Base-by-base conservation (phyloP, 1,140 invertebrate genomes). In the Philopotamus ludificatus region DNA sequence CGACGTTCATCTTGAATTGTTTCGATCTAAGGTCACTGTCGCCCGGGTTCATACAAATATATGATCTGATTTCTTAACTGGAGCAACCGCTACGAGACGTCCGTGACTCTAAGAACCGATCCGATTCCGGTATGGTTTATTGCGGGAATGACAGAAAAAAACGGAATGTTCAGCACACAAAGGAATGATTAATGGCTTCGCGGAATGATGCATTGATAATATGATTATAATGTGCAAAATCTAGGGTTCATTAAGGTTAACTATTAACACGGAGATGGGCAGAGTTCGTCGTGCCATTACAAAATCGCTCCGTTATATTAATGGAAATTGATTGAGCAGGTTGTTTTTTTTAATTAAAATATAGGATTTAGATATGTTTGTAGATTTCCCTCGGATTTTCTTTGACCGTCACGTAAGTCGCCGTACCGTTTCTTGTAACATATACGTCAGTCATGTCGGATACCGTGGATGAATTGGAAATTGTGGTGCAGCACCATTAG, bases 1-100 rank as follows among this genome's bases (percentile, higher is more conserved):
- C n/a, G n/a, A n/a, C n/a, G n/a, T 34, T 34, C 28, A 12, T 47
- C 44, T 15, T 47, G 8, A 7, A 16, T 16, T 12, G 10, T 47
- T 8, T 47, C 44, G 44, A 15, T 15, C 44, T 16, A 9, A 47
- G 44, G 44, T 47, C 44, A 47, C 44, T 47, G 44, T 47, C 44
- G 44, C 44, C 8, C 18, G 10, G 18, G 44, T 47, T 34, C 28
- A 34, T 34, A 47, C 15, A 20, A 47, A 47, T 47, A 34, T n/a
- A 39, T 47, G 44, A 9, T 47, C 44, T 47, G 18, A 47, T 47
- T 47, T 47, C 44, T 9, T 7, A 47, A 47, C 44, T 47, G 15
- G 44, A 47, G 18, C 44, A 20, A 47, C 44, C 44, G 44, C 44
- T 47, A 47, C 15, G 15, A 47, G 7, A 16, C 44, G 4, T 47